Conservation (phyloP, 1,140 invertebrate genomes). For the Cataglyphis hispanica region DNA sequence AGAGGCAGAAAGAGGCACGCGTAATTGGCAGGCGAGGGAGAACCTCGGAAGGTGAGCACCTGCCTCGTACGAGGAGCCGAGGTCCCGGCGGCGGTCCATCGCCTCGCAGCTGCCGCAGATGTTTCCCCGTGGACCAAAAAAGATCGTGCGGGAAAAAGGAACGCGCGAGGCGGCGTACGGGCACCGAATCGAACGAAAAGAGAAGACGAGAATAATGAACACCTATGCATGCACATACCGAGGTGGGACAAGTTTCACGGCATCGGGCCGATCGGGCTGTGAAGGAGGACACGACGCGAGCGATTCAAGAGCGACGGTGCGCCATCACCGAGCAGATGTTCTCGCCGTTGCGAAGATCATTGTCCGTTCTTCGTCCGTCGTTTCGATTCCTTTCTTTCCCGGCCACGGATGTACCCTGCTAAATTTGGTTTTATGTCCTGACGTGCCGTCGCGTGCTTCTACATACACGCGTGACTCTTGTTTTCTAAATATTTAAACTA, state of each 20-base stretch:
- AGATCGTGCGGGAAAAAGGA: slow-evolving; percentile 76
- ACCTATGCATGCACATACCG: slow-evolving; percentile 75
- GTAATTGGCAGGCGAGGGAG: slow-evolving; percentile 83
- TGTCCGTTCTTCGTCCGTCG: slow-evolving; percentile 64
- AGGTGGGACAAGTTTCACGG: slow-evolving; percentile 83
- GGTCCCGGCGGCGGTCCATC: slow-evolving; percentile 76
- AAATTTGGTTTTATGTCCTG: slow-evolving; percentile 16
- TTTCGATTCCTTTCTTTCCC: slow-evolving; percentile 38
- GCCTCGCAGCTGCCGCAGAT: slow-evolving; percentile 86
- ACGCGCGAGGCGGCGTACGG: slow-evolving; percentile 56
- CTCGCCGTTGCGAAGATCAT: slow-evolving; percentile 66
- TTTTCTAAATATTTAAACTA: not conserved
- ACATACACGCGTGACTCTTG: not conserved
- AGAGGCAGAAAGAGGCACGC: slow-evolving; percentile 84
- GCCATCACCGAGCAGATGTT: slow-evolving; percentile 72
- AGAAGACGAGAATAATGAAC: slow-evolving; percentile 80
- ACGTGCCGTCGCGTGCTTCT: slow-evolving; percentile 20
- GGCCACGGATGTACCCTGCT: slow-evolving; percentile 1
- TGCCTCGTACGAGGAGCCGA: slow-evolving; percentile 76
- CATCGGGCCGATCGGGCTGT: slow-evolving; percentile 68
- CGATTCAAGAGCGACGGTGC: slow-evolving; percentile 70
- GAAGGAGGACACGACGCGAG: slow-evolving; percentile 73
- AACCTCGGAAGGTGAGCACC: slow-evolving; percentile 76
- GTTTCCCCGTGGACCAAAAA: slow-evolving; percentile 83
- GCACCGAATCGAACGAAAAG: slow-evolving; percentile 26